Conservation (phyloP, 2,113 vertebrate species). For the Lophotis ruficrista region DNA sequence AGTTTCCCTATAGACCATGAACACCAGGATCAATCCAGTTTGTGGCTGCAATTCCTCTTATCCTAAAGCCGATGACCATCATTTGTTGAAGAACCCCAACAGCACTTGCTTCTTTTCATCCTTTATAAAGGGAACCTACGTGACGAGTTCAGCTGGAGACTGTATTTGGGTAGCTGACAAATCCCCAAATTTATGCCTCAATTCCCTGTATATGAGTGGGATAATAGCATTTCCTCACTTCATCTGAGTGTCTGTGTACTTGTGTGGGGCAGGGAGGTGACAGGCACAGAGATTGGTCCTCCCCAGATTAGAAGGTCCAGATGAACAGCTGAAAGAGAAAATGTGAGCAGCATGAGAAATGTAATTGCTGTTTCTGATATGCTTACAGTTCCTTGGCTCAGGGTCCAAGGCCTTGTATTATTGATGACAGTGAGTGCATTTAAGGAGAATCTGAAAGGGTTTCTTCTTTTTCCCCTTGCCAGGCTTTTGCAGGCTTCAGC, state of each 20-base stretch:
- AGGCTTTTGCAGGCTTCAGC: background rate
- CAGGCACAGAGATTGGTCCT: background rate
- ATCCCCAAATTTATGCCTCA: background rate
- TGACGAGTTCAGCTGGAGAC: background rate
- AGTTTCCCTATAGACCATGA: background rate
- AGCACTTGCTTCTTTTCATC: background rate
- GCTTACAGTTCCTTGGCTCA: background rate
- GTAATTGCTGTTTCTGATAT: background rate
- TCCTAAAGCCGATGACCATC: background rate
- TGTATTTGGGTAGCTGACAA: background rate
- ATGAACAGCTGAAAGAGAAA: background rate
- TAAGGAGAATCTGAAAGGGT: background rate
- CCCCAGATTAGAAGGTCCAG: background rate
- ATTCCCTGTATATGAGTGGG: background rate
- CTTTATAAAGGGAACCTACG: background rate
- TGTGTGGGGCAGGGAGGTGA: background rate
- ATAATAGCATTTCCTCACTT: background rate
- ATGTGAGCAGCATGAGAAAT: background rate
- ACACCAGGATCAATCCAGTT: background rate
- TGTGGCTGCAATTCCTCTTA: background rate
- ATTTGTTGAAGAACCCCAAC: background rate
- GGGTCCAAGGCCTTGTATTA: background rate
- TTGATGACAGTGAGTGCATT: background rate
- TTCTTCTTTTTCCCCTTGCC: background rate
- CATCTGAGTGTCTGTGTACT: fast-evolving